Evolutionary conservation across 1,140 invertebrate genomes (phyloP), one percentile per base, ranked within the genome.

Genomic region (Drosophila baimaii): DNA sequence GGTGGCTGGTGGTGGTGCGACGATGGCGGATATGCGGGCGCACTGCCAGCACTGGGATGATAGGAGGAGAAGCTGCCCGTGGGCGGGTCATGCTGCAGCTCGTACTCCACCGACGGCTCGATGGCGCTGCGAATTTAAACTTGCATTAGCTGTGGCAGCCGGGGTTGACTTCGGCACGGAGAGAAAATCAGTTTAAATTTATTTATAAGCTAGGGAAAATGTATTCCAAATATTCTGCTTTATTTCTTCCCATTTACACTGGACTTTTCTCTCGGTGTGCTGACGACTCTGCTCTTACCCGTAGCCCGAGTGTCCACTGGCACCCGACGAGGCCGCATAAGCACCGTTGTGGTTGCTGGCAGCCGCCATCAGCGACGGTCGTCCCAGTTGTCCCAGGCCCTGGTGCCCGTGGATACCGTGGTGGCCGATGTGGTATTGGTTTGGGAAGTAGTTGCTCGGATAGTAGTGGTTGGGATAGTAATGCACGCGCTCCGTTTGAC

Each of bases 281-380:
- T 23, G 31, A 31, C 19, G 27, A 10, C 17, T 10, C 17, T 44
- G 41, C 25, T 46, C 82, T 90, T 80, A 91, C 90, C 90, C 85
- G 54, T 91, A 91, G 54, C 90, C 90, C 0, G 90, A 91, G 47
- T 88, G 85, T 41, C 75, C 88, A 66, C 75, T 76, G 29, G 56
- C 44, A 23, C 69, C 25, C 33, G 51, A 66, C 47, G 39, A 17
- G 65, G 43, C 27, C 33, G 79, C 57, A 52, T 80, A 91, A 69
- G 77, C 81, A 58, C 81, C 77, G 68, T 86, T 89, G 65, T 81
- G 64, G 70, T 64, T 78, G 49, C 79, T 88, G 6, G 57, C 81
- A 3, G 52, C 77, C 43, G 57, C 69, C 64, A 77, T 17, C 33
- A 78, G 46, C 25, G 54, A 12, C 1, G 79, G 80, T 55, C 69